phyloP scores from a whole-genome alignment of 2,113 vertebrate genomes.

The Oceanodroma tethys region DNA sequence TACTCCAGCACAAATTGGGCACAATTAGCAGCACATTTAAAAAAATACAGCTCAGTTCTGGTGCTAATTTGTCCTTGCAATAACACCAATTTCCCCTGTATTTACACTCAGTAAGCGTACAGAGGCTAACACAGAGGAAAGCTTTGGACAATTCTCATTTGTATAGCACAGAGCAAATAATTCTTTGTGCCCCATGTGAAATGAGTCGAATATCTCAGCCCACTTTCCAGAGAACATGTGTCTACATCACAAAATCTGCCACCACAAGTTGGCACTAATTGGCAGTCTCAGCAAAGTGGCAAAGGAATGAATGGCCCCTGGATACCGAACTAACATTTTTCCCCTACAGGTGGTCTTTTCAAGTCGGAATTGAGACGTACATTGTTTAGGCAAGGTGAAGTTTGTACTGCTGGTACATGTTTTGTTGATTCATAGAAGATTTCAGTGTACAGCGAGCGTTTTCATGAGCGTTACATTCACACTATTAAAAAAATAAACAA shows the following conservation, averaged over 20 bases:
- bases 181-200: conserved; percentile 68
- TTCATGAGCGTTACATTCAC: conserved; percentile 34
- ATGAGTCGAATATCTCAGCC: conserved; percentile 72
- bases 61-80: conserved; percentile 73
- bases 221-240: conserved; percentile 72
- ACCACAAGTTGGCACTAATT: conserved; percentile 77
- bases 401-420: conserved; percentile 60
- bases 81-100: conserved; percentile 73
- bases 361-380: conserved; percentile 65
- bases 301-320: conserved; percentile 71
- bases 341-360: conserved; percentile 76
- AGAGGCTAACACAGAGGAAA: conserved; percentile 70
- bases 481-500: conserved; percentile 50
- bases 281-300: conserved; percentile 70
- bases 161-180: conserved; percentile 73
- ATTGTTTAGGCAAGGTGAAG: conserved; percentile 68
- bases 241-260: conserved; percentile 74
- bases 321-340: conserved; percentile 73
- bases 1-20: conserved; percentile 70
- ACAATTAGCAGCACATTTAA: conserved; percentile 71
- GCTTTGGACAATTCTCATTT: conserved; percentile 70
- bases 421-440: conserved; percentile 63
- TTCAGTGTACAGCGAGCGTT: not conserved
- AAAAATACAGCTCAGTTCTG: conserved; percentile 74
- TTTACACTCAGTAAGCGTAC: conserved; percentile 72